These are phyloP conservation scores for Chrysogorgia sp. DNA, from an alignment of 92 coral and sea anemone genomes.

Conservation along the genomic window DNA sequence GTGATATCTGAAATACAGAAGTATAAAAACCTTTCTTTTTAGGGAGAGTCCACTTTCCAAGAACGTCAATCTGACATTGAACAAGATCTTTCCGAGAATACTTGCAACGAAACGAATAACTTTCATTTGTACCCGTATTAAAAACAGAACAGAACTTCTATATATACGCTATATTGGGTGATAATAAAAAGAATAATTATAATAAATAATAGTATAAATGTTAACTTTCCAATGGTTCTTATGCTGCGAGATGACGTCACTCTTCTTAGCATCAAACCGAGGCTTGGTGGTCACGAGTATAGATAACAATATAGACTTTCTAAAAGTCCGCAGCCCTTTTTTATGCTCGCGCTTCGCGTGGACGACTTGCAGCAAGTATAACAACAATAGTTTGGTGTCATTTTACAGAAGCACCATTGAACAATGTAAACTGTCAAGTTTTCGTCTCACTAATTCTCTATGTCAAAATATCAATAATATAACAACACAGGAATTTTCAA, in stretches of 20 bases:
- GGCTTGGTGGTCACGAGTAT: too few species aligned
- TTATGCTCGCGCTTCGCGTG: too few species aligned
- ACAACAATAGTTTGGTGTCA: too few species aligned
- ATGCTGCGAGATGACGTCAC: too few species aligned
- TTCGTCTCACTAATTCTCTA: too few species aligned
- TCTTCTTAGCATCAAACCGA: too few species aligned
- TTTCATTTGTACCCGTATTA: slow-evolving; percentile 21
- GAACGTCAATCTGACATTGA: neutral
- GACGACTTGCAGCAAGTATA: too few species aligned
- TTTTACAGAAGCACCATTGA: too few species aligned
- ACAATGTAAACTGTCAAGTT: too few species aligned
- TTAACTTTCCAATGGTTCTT: too few species aligned
- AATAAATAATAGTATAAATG: neutral
- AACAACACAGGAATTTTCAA: neutral
- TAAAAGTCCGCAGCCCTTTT: too few species aligned
- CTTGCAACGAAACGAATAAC: neutral
- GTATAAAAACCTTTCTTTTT: neutral
- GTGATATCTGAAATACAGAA: neutral
- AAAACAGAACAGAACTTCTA: neutral
- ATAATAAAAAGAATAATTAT: neutral
- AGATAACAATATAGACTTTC: too few species aligned
- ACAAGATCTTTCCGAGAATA: neutral
- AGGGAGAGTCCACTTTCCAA: neutral
- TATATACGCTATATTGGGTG: neutral
- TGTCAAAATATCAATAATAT: neutral